phyloP scores from a whole-genome alignment of 2,888 invertebrate species.

The Pycnomerus fuliginosus region DNA sequence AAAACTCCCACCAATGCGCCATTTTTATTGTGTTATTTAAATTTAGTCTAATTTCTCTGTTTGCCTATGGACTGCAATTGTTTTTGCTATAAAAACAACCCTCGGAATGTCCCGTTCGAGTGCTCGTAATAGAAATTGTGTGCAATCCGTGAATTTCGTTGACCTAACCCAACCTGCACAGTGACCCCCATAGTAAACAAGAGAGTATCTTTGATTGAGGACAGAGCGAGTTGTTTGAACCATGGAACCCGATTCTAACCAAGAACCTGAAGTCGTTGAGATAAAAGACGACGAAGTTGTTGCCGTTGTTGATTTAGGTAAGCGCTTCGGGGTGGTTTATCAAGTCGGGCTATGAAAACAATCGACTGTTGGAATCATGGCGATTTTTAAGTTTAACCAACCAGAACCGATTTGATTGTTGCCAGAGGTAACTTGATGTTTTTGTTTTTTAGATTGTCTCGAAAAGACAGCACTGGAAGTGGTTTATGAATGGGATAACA shows the following conservation, averaged over 20 bases:
- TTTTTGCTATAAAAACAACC: too few species aligned
- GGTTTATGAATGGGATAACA: conserved; percentile 31
- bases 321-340: too few species aligned
- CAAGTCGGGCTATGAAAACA: too few species aligned
- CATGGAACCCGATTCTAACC: too few species aligned
- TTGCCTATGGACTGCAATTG: conserved; percentile 1
- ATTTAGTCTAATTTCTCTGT: conserved; percentile 11
- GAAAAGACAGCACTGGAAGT: conserved; percentile 26
- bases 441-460: conserved; percentile 4
- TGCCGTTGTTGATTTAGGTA: conserved; percentile 17
- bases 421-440: neutral
- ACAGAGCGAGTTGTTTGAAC: too few species aligned
- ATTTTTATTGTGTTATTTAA: conserved; percentile 26
- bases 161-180: conserved; percentile 1
- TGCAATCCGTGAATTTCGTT: too few species aligned
- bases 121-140: too few species aligned
- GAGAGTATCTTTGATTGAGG: too few species aligned
- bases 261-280: conserved; percentile 3
- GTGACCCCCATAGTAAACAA: too few species aligned
- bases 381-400: too few species aligned
- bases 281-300: conserved; percentile 14
- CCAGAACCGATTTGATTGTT: neutral
- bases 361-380: too few species aligned
- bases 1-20: conserved; percentile 22
- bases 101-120: too few species aligned